Conservation (phyloP, 2,797 vertebrate species). For the Galago senegalensis region DNA sequence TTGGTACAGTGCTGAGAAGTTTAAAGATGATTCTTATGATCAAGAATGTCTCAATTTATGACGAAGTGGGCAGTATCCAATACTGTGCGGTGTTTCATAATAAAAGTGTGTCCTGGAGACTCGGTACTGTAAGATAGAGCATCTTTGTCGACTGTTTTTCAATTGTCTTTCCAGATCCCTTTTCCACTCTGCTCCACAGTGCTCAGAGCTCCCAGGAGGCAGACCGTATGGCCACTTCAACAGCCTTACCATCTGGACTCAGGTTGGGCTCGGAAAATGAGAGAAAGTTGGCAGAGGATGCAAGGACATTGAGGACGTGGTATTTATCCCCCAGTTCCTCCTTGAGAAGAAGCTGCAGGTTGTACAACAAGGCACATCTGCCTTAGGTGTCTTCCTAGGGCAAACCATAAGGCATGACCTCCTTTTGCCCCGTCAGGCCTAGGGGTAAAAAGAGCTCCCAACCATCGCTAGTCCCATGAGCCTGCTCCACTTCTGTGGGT, state of each 20-base stretch:
- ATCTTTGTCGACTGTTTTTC: not conserved
- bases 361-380: not conserved
- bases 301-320: not conserved
- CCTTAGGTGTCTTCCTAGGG: not conserved
- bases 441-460: not conserved
- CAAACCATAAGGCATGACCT: not conserved
- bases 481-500: not conserved
- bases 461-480: not conserved
- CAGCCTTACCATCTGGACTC: not conserved
- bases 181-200: not conserved
- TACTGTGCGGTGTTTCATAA: not conserved
- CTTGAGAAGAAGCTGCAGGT: not conserved
- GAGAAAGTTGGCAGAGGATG: not conserved
- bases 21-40: not conserved
- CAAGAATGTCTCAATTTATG: not conserved
- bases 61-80: not conserved
- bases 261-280: not conserved
- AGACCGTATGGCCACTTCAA: not conserved
- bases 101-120: not conserved
- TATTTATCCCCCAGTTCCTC: not conserved
- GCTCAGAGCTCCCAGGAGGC: not conserved
- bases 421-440: not conserved
- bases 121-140: not conserved
- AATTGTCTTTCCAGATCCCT: not conserved
- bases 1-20: conserved; percentile 6